phyloP scores from a whole-genome alignment of 2,113 vertebrate species.

The Eidolon helvum region DNA sequence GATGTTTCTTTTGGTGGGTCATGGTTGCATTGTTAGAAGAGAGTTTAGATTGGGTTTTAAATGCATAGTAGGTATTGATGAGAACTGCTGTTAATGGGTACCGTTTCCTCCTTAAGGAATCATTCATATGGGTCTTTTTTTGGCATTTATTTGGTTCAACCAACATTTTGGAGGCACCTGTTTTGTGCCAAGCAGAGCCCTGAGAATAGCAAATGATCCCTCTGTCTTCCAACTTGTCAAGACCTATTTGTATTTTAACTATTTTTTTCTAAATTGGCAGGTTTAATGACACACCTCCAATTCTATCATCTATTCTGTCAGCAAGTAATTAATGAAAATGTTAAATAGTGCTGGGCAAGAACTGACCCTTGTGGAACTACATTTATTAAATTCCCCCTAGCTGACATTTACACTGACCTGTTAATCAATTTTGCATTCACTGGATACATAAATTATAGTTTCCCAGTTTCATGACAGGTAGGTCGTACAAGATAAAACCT shows the following conservation, averaged over 20 bases:
- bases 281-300: constrained; percentile 35
- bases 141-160: constrained; percentile 5
- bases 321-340: constrained; percentile 64
- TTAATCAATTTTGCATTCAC: constrained; percentile 62
- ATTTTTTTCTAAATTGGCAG: constrained; percentile 41
- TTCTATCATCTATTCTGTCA: constrained; percentile 44
- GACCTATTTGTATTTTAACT: constrained; percentile 43
- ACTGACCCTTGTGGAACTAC: constrained; percentile 43
- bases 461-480: constrained; percentile 28
- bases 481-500: constrained; percentile 17
- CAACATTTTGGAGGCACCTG: not conserved
- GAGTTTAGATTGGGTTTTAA: constrained; percentile 16
- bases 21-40: not conserved
- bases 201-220: not conserved
- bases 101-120: not conserved
- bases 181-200: not conserved
- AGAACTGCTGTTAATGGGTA: not conserved
- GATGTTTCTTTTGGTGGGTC: not conserved
- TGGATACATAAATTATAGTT: constrained; percentile 52
- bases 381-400: constrained; percentile 38
- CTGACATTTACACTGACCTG: constrained; percentile 52
- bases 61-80: not conserved
- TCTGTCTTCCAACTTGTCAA: constrained; percentile 29
- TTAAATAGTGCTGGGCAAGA: constrained; percentile 35
- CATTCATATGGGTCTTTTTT: not conserved